phyloP scores from a whole-genome alignment of 2,113 vertebrate genomes.

The Paedocypris sp. region DNA sequence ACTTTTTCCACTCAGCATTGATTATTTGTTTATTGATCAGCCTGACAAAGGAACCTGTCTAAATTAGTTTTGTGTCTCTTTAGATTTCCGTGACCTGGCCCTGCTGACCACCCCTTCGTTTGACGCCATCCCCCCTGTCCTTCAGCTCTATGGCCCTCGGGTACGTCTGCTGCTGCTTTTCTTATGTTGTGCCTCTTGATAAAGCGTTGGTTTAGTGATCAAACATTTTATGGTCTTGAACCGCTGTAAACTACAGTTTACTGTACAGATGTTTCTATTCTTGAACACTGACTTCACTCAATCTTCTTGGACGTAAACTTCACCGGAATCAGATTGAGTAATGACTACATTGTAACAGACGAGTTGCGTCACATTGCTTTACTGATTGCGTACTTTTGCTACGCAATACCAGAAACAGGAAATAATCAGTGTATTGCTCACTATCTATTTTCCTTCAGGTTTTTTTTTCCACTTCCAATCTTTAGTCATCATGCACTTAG shows the following conservation, averaged over 20 bases:
- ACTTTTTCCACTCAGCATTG: neutral
- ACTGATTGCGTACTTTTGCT: neutral
- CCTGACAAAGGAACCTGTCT: neutral
- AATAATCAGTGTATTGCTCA: too few species aligned
- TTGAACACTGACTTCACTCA: too few species aligned
- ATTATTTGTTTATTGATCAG: neutral
- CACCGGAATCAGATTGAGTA: neutral
- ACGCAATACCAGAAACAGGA: too few species aligned
- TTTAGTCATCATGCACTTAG: too few species aligned
- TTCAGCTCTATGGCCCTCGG: slow-evolving; percentile 56
- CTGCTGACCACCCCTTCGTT: slow-evolving; percentile 17
- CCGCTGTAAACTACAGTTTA: neutral
- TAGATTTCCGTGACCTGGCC: slow-evolving; percentile 41
- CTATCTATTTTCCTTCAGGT: too few species aligned
- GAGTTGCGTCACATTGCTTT: neutral
- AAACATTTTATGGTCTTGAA: neutral
- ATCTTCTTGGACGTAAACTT: neutral
- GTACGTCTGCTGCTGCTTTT: slow-evolving; percentile 34
- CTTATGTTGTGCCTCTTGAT: neutral
- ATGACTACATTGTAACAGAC: neutral
- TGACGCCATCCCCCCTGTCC: slow-evolving; percentile 24
- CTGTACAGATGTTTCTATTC: too few species aligned
- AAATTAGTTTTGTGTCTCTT: neutral
- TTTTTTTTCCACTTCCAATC: too few species aligned
- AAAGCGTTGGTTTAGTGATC: neutral